Evolutionary conservation across 2,797 vertebrate genomes (phyloP).

Genomic region (Podargus strigoides): DNA sequence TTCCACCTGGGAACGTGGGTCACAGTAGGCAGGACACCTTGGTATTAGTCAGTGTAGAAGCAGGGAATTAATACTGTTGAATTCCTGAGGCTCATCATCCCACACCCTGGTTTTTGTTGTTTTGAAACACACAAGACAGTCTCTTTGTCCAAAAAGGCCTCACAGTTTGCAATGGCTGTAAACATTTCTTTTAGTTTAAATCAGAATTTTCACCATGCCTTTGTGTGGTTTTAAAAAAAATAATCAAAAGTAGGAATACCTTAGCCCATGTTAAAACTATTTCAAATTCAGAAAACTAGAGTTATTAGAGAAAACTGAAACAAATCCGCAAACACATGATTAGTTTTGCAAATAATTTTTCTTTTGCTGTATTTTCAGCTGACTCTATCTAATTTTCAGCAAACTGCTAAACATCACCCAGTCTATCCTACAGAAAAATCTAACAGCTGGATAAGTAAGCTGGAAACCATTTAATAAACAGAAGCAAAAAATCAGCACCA

Average conservation of each 20-base stretch:
- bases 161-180: not conserved
- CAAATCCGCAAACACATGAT: not conserved
- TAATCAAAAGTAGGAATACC: not conserved
- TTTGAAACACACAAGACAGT: not conserved
- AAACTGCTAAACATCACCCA: not conserved
- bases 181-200: not conserved
- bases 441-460: not conserved
- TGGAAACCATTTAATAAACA: not conserved
- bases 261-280: not conserved
- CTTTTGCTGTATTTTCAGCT: not conserved
- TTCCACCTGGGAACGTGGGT: not conserved
- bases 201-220: not conserved
- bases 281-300: not conserved
- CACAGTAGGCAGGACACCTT: not conserved
- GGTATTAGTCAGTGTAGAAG: not conserved
- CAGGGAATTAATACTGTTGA: not conserved
- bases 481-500: not conserved
- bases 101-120: not conserved
- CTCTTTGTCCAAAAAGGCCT: constrained; percentile 5
- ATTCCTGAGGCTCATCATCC: not conserved
- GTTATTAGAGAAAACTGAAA: not conserved
- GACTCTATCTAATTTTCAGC: not conserved
- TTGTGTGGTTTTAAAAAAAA: not conserved
- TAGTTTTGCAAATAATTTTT: not conserved
- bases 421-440: not conserved